These are phyloP conservation scores for Idaea straminata DNA, from an alignment of 2,888 invertebrate species.

Conservation along the genomic window DNA sequence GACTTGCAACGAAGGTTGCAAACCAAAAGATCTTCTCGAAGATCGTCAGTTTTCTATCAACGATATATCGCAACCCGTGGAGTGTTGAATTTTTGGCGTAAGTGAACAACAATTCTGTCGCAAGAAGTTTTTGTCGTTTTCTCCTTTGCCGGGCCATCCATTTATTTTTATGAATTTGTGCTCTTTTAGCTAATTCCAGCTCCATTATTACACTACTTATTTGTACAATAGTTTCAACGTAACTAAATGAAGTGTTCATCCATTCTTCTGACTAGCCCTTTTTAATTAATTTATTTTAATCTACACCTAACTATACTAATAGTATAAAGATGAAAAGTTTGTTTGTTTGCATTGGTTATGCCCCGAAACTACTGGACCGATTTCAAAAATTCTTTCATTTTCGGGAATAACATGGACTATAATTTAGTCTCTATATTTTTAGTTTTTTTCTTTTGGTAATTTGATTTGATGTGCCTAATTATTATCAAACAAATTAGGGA, in stretches of 20 bases:
- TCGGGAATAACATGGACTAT: no score
- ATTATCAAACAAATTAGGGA: no score
- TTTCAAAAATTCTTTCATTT: no score
- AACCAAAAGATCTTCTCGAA: not conserved
- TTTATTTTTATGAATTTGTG: not conserved
- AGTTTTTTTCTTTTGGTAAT: no score
- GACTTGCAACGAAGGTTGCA: not conserved
- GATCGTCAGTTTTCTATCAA: not conserved
- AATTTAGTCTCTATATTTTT: no score
- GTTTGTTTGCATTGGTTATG: no score
- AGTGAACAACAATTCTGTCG: not conserved
- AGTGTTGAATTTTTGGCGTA: not conserved
- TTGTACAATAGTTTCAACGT: not conserved
- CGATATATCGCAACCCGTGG: not conserved
- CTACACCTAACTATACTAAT: no score
- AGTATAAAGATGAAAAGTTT: no score
- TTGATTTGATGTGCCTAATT: no score
- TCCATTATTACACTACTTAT: not conserved
- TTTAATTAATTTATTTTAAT: not conserved
- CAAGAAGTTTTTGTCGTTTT: not conserved
- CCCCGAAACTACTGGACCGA: no score
- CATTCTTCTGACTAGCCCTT: slow-evolving; percentile 37
- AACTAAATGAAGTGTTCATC: slow-evolving; percentile 49
- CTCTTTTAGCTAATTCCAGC: not conserved
- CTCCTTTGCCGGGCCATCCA: not conserved